Percentiles rank a stretch among this genome's conserved stretches.
Evolutionary conservation across 2,888 invertebrate genomes (phyloP).

Genomic region (Drosophila greeni): DNA sequence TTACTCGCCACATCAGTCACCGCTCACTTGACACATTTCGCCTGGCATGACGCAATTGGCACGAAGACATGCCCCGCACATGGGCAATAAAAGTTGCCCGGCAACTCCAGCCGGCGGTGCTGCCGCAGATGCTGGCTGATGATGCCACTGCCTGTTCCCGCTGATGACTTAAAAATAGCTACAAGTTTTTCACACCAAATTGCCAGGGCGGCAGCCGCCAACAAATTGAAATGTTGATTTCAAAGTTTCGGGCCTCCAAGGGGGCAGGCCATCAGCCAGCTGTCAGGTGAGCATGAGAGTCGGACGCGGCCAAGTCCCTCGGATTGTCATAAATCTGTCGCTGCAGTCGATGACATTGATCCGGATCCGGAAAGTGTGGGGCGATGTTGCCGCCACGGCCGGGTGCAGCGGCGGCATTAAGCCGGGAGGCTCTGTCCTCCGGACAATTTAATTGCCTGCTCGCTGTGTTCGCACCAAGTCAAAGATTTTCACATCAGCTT

Average conservation of each 20-base stretch:
- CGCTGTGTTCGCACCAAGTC: slow-evolving; percentile 67
- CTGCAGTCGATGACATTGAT: slow-evolving; percentile 48
- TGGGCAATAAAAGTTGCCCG: slow-evolving; percentile 52
- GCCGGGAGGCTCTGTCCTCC: slow-evolving; percentile 35
- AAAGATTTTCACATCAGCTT: slow-evolving; percentile 63
- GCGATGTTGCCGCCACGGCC: slow-evolving; percentile 8
- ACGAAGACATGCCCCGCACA: slow-evolving; percentile 59
- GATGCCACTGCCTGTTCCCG: slow-evolving; percentile 8
- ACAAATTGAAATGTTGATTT: slow-evolving; percentile 70
- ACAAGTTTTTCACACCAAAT: slow-evolving; percentile 67
- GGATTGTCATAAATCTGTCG: slow-evolving; percentile 66
- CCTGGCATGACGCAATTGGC: slow-evolving; percentile 64
- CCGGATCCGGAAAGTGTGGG: slow-evolving; percentile 18
- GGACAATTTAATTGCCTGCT: slow-evolving; percentile 66
- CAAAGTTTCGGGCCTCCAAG: slow-evolving; percentile 51
- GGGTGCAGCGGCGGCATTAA: slow-evolving; percentile 36
- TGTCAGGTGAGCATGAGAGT: slow-evolving; percentile 58
- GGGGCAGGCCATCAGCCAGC: slow-evolving; percentile 32
- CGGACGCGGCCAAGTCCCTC: slow-evolving; percentile 21
- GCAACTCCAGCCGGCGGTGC: slow-evolving; percentile 27
- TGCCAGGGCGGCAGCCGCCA: slow-evolving; percentile 48
- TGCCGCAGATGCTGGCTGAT: slow-evolving; percentile 7
- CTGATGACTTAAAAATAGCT: slow-evolving; percentile 59
- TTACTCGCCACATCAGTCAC: slow-evolving; percentile 78
- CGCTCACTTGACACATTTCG: slow-evolving; percentile 77